A percentile compares a stretch with the other conserved stretches of the same genome.
These are phyloP conservation scores for Lacerta bilineata DNA, from an alignment of 2,797 vertebrate species.

Conservation along the genomic window DNA sequence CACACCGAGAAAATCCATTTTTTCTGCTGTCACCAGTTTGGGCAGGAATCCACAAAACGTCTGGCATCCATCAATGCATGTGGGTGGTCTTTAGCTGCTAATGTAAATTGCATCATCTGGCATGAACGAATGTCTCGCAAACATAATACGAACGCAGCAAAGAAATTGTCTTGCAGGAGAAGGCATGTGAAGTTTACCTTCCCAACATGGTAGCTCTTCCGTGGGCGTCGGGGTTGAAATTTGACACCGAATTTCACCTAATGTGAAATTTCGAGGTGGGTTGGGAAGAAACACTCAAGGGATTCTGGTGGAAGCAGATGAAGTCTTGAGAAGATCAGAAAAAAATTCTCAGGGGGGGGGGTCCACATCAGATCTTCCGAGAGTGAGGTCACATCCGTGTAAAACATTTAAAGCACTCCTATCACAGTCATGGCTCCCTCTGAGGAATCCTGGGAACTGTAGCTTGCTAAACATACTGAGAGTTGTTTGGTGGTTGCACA, in stretches of 20 bases:
- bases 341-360: background rate
- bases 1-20: slow-evolving; percentile 34
- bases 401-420: too few relatives aligned
- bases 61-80: slow-evolving; percentile 14
- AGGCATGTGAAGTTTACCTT: background rate
- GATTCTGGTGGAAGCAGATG: background rate
- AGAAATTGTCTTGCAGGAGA: background rate
- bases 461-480: too few relatives aligned
- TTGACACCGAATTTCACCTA: background rate
- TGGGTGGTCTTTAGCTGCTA: background rate
- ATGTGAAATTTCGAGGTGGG: background rate
- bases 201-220: background rate
- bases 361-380: background rate
- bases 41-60: slow-evolving; percentile 28
- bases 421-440: too few relatives aligned
- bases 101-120: slow-evolving; percentile 42
- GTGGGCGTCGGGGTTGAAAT: background rate
- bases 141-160: background rate
- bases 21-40: slow-evolving; percentile 25
- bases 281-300: background rate
- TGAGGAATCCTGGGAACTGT: too few relatives aligned
- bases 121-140: slow-evolving; percentile 20
- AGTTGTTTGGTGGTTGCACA: too few relatives aligned
- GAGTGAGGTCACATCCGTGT: too few relatives aligned
- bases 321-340: too few relatives aligned